phyloP scores from a whole-genome alignment of 2,888 invertebrate species.

The Fragum sueziense region DNA sequence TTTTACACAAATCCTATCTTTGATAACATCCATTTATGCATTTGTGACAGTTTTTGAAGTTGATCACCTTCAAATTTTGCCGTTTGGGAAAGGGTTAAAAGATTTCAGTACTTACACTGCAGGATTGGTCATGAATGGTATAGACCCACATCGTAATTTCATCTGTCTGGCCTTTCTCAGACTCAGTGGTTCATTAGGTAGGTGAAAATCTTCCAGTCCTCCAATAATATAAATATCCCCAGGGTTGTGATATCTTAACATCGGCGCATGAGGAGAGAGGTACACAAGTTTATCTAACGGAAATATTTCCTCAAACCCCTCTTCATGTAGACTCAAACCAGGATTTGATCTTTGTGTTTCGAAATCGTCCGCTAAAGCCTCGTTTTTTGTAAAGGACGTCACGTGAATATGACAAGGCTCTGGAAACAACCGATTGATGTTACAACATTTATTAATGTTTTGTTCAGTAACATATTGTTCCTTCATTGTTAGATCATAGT shows the following conservation, averaged over 20 bases:
- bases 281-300: neutral
- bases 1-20: too few species aligned
- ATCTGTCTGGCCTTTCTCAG: neutral
- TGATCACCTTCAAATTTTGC: too few species aligned
- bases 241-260: neutral
- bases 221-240: slow-evolving; percentile 5
- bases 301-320: slow-evolving; percentile 7
- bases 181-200: neutral
- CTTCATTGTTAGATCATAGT: neutral
- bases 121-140: neutral
- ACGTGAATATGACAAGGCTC: slow-evolving; percentile 12
- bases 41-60: too few species aligned
- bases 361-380: neutral
- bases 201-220: neutral
- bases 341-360: neutral
- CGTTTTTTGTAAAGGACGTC: neutral
- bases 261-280: neutral
- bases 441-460: neutral
- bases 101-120: too few species aligned
- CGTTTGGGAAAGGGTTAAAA: too few species aligned
- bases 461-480: neutral
- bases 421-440: neutral
- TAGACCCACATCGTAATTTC: slow-evolving; percentile 6
- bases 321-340: neutral
- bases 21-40: too few species aligned